These are phyloP conservation scores for Rhynchophorus ferrugineus DNA, from an alignment of 1,140 invertebrate species.

Conservation along the genomic window DNA sequence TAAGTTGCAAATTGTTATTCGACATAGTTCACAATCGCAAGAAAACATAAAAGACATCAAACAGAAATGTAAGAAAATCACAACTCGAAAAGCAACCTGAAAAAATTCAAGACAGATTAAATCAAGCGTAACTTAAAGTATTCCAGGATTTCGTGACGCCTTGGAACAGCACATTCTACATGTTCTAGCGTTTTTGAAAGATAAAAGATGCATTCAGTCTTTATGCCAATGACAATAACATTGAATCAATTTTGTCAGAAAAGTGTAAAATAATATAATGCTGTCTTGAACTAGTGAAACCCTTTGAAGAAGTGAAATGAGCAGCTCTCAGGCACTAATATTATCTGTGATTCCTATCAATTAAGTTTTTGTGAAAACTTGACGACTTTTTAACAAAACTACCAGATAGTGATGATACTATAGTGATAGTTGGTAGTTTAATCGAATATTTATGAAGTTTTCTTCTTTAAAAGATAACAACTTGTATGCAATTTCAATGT, in stretches of 20 bases:
- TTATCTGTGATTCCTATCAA: slow-evolving; percentile 17
- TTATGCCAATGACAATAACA: too few species aligned
- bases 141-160: slow-evolving; percentile 36
- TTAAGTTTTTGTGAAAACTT: slow-evolving; percentile 16
- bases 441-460: too few species aligned
- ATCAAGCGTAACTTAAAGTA: slow-evolving; percentile 31
- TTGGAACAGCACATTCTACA: slow-evolving; percentile 38
- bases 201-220: slow-evolving; percentile 28
- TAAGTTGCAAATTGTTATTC: slow-evolving; percentile 18
- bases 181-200: slow-evolving; percentile 32
- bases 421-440: too few species aligned
- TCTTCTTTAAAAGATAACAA: too few species aligned
- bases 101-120: slow-evolving; percentile 29
- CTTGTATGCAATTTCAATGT: too few species aligned
- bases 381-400: slow-evolving; percentile 16
- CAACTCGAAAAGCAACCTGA: slow-evolving; percentile 28
- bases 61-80: slow-evolving; percentile 31
- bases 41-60: slow-evolving; percentile 18
- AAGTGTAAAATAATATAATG: slow-evolving; percentile 31
- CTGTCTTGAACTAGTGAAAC: slow-evolving; percentile 24
- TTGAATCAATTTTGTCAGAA: too few species aligned
- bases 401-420: slow-evolving; percentile 15
- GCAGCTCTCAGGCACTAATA: slow-evolving; percentile 19
- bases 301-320: slow-evolving; percentile 32
- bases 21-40: too few species aligned